phyloP scores from a whole-genome alignment of 2,888 invertebrate genomes.

The Apamea crenata region DNA sequence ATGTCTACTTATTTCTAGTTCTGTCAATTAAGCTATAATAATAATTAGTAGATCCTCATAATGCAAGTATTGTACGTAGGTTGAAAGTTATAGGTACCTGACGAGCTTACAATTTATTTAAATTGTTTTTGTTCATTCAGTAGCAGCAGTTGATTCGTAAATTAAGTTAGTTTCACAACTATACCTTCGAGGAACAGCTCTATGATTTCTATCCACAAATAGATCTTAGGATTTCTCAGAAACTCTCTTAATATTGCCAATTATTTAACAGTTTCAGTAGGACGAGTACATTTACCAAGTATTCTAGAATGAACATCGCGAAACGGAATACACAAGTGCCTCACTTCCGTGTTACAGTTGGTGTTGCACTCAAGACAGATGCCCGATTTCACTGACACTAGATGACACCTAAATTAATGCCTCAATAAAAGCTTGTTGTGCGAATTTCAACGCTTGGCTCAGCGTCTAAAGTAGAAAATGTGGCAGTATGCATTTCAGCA shows the following conservation, averaged over 20 bases:
- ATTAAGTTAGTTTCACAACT: background rate
- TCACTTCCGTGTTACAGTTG: background rate
- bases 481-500: background rate
- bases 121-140: too few relatives aligned
- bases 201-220: background rate
- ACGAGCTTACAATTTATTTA: too few relatives aligned
- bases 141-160: background rate
- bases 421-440: background rate
- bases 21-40: too few relatives aligned
- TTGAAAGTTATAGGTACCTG: too few relatives aligned
- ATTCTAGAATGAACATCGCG: slow-evolving; percentile 1
- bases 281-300: slow-evolving; percentile 2
- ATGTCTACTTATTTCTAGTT: too few relatives aligned
- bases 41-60: too few relatives aligned
- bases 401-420: background rate
- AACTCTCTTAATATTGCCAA: background rate
- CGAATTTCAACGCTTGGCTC: background rate
- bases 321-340: slow-evolving; percentile 14
- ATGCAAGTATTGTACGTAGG: too few relatives aligned
- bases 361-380: background rate
- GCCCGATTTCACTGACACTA: background rate
- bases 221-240: background rate
- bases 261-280: background rate
- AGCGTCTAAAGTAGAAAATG: background rate
- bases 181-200: background rate